A percentile compares a stretch with the other conserved stretches of the same genome.
Evolutionary conservation across 1,140 invertebrate genomes (phyloP).

Genomic region (Drosophila bocqueti): DNA sequence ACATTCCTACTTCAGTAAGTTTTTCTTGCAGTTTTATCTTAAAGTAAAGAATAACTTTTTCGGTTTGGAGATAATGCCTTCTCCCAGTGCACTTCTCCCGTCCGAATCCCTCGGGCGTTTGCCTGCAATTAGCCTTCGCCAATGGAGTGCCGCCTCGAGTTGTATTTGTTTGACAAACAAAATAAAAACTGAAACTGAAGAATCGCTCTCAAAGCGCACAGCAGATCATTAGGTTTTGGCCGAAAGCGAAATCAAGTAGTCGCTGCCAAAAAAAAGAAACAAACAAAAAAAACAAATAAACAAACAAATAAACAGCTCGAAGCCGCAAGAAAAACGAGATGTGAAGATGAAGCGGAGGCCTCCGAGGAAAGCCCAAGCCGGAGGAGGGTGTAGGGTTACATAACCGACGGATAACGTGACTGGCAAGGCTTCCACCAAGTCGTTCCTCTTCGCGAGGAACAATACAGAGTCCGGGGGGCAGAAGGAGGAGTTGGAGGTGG

Average conservation of each 20-base stretch:
- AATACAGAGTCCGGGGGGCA: constrained; percentile 1
- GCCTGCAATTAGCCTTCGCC: constrained; percentile 41
- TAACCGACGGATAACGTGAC: constrained; percentile 65
- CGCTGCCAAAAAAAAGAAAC: constrained; percentile 9
- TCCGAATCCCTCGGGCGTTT: constrained; percentile 1
- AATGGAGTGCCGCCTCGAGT: constrained; percentile 28
- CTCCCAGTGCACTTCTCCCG: not conserved
- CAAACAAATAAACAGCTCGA: constrained; percentile 5
- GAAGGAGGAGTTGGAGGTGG: not conserved
- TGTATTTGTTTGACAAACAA: constrained; percentile 61
- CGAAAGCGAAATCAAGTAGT: constrained; percentile 56
- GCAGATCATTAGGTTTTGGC: constrained; percentile 35
- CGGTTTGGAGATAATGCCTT: not conserved
- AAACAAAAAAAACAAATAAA: constrained; percentile 5
- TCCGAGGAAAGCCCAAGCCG: constrained; percentile 37
- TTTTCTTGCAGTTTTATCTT: not conserved
- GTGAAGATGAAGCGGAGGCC: constrained; percentile 41
- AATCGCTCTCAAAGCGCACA: constrained; percentile 24
- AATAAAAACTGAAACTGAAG: constrained; percentile 23
- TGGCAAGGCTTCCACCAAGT: constrained; percentile 67
- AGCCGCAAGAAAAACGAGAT: constrained; percentile 54
- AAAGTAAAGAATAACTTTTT: not conserved
- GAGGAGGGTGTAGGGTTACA: constrained; percentile 43
- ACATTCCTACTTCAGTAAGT: too few relatives aligned
- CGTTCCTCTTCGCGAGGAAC: constrained; percentile 19